Evolutionary conservation across 37 sponge, comb jelly and placozoan genomes (phyloP), one percentile per base, ranked within the genome.

Genomic region (Theonella swinhoei): DNA sequence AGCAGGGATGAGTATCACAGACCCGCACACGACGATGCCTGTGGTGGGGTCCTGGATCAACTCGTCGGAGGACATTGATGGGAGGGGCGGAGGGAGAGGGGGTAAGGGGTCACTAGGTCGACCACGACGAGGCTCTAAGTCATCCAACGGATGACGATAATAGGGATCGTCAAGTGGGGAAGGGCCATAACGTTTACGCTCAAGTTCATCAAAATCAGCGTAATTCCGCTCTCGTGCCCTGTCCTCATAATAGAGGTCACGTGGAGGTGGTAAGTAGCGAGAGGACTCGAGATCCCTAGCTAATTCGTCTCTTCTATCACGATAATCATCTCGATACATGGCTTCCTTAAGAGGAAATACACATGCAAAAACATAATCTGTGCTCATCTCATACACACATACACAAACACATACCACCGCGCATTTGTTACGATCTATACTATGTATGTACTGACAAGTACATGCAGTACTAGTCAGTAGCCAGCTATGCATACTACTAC

Each of bases 241-340:
- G 32, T 72, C 75, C 20, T 80, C 67, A 64, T 43, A 87, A 43
- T 79, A 80, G 19, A 32, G n/a, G 65, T 78, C 86, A 19, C 77
- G 70, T n/a, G 66, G 19, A 62, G 65, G 34, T 24, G 33, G 81
- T 61, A 60, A 59, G 64, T 77, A 70, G 31, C 60, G 72, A 9
- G 37, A 35, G 25, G 76, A 42, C 26, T 67, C 76, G 34, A 60
- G 37, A 54, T 68, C 70, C 39, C 66, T 30, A 26, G 60, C 64
- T 17, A 65, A 65, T 7, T 79, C 79, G 11, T 47, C 54, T 17
- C 54, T 7, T 17, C 54, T 7, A 26, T 79, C 79, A 9, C 64
- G 35, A 40, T 75, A 83, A 62, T 74, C 84, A 3, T 83, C 84
- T 4, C 68, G 41, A 28, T 67, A 84, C 83, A 83, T 83, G 0